phyloP scores from a whole-genome alignment of 2,888 invertebrate species.

The Harpalus rufipes region DNA sequence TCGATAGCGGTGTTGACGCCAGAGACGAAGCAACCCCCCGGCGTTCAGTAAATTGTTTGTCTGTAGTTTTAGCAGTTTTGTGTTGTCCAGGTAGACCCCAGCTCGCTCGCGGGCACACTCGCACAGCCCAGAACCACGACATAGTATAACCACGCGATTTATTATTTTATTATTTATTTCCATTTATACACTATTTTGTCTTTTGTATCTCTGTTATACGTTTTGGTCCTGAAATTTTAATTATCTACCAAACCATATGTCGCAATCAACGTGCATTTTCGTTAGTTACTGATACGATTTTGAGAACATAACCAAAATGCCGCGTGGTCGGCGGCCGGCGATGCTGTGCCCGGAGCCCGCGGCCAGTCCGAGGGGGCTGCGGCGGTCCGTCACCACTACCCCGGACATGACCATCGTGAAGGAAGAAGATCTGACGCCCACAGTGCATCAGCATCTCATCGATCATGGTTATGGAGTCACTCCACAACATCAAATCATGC shows the following conservation, averaged over 20 bases:
- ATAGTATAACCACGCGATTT: constrained; percentile 60
- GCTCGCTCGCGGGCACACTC: constrained; percentile 60
- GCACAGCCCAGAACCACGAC: constrained; percentile 60
- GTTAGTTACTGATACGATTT: constrained; percentile 56
- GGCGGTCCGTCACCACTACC: constrained; percentile 74
- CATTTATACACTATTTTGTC: constrained; percentile 29
- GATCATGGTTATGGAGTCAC: constrained; percentile 94
- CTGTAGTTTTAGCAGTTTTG: constrained; percentile 52
- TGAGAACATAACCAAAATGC: constrained; percentile 76
- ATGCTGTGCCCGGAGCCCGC: constrained; percentile 71
- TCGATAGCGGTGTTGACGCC: constrained; percentile 60
- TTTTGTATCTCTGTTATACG: constrained; percentile 16
- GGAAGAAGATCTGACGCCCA: constrained; percentile 80
- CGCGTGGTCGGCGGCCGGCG: constrained; percentile 81
- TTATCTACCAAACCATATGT: constrained; percentile 62
- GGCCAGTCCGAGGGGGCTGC: constrained; percentile 77
- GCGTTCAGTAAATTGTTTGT: constrained; percentile 59
- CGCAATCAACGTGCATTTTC: constrained; percentile 59
- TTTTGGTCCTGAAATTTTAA: constrained; percentile 50
- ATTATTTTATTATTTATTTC: constrained; percentile 59
- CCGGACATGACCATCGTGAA: constrained; percentile 78
- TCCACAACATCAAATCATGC: constrained; percentile 84
- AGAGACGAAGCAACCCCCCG: constrained; percentile 61
- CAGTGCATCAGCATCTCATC: constrained; percentile 84
- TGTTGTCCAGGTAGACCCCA: constrained; percentile 64